A percentile compares a stretch with the other conserved stretches of the same genome.
Evolutionary conservation across 2,113 vertebrate species (phyloP).

Genomic region (Dipodomys ordii): DNA sequence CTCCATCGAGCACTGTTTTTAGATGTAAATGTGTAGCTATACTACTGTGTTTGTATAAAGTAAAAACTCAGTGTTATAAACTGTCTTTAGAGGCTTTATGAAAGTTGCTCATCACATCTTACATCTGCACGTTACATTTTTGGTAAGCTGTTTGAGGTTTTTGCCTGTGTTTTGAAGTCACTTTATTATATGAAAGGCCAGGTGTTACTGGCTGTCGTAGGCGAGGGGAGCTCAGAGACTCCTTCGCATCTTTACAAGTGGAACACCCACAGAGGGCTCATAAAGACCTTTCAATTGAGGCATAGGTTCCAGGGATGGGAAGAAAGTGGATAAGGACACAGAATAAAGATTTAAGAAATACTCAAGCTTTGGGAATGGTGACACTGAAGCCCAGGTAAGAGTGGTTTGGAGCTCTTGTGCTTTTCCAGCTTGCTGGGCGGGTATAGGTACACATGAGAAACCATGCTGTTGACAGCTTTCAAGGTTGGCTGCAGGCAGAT

Average conservation of each 20-base stretch:
- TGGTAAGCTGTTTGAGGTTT: conserved; percentile 12
- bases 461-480: not conserved
- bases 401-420: not conserved
- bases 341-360: not conserved
- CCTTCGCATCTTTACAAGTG: not conserved
- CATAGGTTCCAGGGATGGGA: not conserved
- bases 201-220: too few relatives aligned
- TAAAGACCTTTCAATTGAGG: not conserved
- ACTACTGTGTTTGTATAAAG: conserved; percentile 47
- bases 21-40: conserved; percentile 48
- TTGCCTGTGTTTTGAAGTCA: conserved; percentile 5
- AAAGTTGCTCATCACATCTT: conserved; percentile 31
- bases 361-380: not conserved
- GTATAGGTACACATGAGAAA: not conserved
- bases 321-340: not conserved
- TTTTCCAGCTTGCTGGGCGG: too few relatives aligned
- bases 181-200: not conserved
- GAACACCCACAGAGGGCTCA: not conserved
- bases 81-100: not conserved
- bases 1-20: conserved; percentile 26
- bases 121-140: not conserved
- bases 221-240: not conserved
- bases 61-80: conserved; percentile 14
- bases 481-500: not conserved
- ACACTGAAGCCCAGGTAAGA: not conserved